Percentiles rank a stretch among this genome's conserved stretches.
Evolutionary conservation across 2,888 invertebrate genomes (phyloP).

Genomic region (Sepioteuthis lessoniana): DNA sequence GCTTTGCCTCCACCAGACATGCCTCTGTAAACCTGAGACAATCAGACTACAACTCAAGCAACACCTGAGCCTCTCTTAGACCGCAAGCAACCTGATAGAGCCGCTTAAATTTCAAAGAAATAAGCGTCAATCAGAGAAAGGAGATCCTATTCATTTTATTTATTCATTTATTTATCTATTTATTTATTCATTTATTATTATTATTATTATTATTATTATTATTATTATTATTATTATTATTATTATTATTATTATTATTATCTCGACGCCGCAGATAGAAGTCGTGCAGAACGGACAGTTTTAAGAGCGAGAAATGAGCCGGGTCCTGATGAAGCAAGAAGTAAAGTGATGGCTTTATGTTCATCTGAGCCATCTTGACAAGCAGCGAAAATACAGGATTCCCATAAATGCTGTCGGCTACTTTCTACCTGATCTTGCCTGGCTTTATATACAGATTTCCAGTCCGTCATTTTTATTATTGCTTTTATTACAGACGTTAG

Average conservation of each 20-base stretch:
- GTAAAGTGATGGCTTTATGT: neutral
- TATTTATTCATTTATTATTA: too few relatives aligned
- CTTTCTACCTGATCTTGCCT: neutral
- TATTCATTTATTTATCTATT: too few relatives aligned
- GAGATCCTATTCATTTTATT: neutral
- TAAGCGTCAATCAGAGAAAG: neutral
- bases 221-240: neutral
- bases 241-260: neutral
- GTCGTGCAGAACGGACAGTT: neutral
- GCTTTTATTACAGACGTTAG: too few relatives aligned
- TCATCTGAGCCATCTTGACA: neutral
- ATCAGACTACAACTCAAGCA: neutral
- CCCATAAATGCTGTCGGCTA: neutral
- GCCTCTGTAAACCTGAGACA: neutral
- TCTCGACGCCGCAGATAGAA: neutral
- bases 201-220: neutral
- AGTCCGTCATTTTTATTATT: neutral
- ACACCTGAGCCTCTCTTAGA: neutral
- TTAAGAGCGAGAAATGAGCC: neutral
- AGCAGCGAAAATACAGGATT: neutral
- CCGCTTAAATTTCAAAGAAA: slow-evolving; percentile 9
- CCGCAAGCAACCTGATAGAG: neutral
- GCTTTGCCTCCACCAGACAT: neutral
- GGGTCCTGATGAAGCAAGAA: too few relatives aligned
- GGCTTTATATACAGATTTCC: too few relatives aligned